phyloP scores from a whole-genome alignment of 2,888 invertebrate species.

The Proisotoma minuta region DNA sequence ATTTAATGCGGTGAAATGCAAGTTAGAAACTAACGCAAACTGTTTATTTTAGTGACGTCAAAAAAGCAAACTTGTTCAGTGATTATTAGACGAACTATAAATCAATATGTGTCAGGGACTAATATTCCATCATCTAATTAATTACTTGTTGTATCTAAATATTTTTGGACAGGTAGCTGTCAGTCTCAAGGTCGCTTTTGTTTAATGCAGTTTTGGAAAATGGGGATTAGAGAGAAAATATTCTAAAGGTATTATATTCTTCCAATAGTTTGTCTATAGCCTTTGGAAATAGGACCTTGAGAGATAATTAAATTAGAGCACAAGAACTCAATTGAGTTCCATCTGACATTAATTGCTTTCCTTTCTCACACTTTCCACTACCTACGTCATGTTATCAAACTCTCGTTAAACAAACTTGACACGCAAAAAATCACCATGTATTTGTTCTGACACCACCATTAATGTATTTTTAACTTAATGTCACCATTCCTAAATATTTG shows the following conservation, averaged over 20 bases:
- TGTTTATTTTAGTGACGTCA: too few species aligned
- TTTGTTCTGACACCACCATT: neutral
- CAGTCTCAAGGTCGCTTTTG: too few species aligned
- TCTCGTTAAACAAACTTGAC: too few species aligned
- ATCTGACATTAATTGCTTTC: neutral
- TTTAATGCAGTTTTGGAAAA: too few species aligned
- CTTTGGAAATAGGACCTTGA: neutral
- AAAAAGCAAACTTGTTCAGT: neutral
- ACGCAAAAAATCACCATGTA: neutral
- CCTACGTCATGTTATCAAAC: neutral
- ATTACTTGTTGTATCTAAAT: neutral
- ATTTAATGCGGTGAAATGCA: too few species aligned
- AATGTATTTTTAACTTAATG: neutral
- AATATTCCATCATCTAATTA: neutral
- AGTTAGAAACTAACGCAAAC: too few species aligned
- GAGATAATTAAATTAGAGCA: neutral
- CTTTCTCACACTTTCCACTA: neutral
- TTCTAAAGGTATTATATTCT: too few species aligned
- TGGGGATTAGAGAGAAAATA: too few species aligned
- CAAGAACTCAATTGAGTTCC: neutral
- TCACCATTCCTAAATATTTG: neutral
- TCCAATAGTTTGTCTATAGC: neutral
- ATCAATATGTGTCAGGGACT: too few species aligned
- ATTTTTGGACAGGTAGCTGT: too few species aligned
- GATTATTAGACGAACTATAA: too few species aligned